A percentile compares a stretch with the other conserved stretches of the same genome.
These are phyloP conservation scores for Dicaeum eximium DNA, from an alignment of 2,113 vertebrate species.

Conservation along the genomic window DNA sequence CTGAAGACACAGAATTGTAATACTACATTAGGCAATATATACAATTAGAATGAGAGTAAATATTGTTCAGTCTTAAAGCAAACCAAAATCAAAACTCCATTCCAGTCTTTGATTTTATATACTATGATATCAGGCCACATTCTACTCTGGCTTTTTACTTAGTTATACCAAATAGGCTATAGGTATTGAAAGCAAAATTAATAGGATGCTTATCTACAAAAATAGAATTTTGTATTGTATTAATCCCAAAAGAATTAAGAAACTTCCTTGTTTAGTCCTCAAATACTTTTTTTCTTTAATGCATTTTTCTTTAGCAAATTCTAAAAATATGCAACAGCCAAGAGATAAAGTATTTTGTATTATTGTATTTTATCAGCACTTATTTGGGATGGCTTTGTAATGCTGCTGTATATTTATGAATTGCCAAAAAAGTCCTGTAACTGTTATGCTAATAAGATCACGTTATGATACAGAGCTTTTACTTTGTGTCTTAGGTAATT, in stretches of 20 bases:
- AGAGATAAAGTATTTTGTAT: not conserved
- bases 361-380: not conserved
- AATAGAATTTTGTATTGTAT: not conserved
- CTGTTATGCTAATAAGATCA: not conserved
- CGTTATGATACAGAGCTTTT: not conserved
- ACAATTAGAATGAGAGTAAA: not conserved
- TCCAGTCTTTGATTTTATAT: not conserved
- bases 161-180: not conserved
- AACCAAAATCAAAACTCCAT: not conserved
- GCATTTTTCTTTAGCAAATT: not conserved
- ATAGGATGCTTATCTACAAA: not conserved
- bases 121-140: not conserved
- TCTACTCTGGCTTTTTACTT: not conserved
- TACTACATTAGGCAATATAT: not conserved
- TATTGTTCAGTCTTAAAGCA: not conserved
- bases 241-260: not conserved
- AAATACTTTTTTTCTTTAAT: not conserved
- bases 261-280: not conserved
- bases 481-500: not conserved
- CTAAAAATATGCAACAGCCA: not conserved
- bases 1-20: not conserved
- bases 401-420: not conserved
- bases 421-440: not conserved
- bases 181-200: not conserved
- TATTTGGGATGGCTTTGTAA: not conserved